phyloP scores from a whole-genome alignment of 2,113 vertebrate genomes.

The Dicentrarchus labrax region DNA sequence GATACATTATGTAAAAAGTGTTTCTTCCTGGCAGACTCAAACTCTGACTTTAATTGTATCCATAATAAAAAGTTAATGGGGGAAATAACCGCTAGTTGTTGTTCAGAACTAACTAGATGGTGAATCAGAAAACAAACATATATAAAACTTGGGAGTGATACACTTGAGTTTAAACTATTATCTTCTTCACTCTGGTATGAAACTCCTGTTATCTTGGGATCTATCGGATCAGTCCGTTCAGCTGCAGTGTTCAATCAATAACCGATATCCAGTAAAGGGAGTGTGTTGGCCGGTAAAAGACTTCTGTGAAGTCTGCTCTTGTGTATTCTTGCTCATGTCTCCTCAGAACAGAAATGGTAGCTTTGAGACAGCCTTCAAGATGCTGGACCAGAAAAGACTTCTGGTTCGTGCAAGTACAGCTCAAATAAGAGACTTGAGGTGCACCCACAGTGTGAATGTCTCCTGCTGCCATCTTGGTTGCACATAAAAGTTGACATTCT shows the following conservation, averaged over 20 bases:
- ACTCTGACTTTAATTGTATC: neutral
- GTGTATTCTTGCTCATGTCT: too few species aligned
- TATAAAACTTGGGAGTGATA: neutral
- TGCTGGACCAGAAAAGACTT: too few species aligned
- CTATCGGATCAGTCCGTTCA: slow-evolving; percentile 3
- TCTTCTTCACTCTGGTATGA: neutral
- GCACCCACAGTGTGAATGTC: neutral
- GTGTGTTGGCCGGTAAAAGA: too few species aligned
- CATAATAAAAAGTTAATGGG: neutral
- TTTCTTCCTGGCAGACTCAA: neutral
- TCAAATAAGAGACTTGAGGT: too few species aligned
- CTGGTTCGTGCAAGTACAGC: too few species aligned
- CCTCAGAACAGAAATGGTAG: too few species aligned
- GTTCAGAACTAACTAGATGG: neutral
- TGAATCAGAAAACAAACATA: neutral
- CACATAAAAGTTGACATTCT: neutral
- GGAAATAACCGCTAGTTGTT: neutral
- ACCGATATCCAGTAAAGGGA: neutral
- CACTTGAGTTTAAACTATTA: neutral
- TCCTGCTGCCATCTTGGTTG: neutral
- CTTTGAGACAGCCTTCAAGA: too few species aligned
- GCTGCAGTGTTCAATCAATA: neutral
- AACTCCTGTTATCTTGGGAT: neutral
- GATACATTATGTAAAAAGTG: neutral
- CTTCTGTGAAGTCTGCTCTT: too few species aligned